These are phyloP conservation scores for Trochalopteron elliotii DNA, from an alignment of 2,113 vertebrate genomes.

Conservation along the genomic window DNA sequence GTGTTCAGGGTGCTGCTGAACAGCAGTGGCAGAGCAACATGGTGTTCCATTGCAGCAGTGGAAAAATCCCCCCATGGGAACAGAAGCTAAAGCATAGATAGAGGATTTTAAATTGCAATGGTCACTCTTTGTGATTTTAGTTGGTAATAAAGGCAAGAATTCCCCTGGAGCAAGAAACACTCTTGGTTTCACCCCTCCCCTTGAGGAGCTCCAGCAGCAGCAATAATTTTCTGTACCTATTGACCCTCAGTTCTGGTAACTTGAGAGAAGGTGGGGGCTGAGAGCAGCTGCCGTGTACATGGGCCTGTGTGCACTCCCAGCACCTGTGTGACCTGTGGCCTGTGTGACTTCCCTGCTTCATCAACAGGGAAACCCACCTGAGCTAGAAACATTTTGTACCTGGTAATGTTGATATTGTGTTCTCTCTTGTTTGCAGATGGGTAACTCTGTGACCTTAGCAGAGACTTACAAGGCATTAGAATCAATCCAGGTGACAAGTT, in stretches of 20 bases:
- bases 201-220: neutral
- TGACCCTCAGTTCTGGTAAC: neutral
- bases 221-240: neutral
- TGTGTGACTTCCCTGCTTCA: too few relatives aligned
- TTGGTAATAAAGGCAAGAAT: constrained; percentile 21
- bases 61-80: neutral
- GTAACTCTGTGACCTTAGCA: neutral
- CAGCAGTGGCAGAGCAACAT: neutral
- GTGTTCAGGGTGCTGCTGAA: neutral
- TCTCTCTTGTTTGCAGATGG: neutral
- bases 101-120: neutral
- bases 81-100: neutral
- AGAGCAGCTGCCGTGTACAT: neutral
- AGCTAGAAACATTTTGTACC: neutral
- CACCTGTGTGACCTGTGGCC: neutral
- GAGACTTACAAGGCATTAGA: neutral
- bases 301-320: neutral
- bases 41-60: neutral
- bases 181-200: neutral
- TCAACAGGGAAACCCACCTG: neutral
- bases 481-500: neutral
- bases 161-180: neutral
- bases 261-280: neutral
- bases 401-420: neutral
- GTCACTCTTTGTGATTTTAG: neutral